Evolutionary conservation across 2,113 vertebrate species (phyloP).

Genomic region (Saccopteryx leptura): DNA sequence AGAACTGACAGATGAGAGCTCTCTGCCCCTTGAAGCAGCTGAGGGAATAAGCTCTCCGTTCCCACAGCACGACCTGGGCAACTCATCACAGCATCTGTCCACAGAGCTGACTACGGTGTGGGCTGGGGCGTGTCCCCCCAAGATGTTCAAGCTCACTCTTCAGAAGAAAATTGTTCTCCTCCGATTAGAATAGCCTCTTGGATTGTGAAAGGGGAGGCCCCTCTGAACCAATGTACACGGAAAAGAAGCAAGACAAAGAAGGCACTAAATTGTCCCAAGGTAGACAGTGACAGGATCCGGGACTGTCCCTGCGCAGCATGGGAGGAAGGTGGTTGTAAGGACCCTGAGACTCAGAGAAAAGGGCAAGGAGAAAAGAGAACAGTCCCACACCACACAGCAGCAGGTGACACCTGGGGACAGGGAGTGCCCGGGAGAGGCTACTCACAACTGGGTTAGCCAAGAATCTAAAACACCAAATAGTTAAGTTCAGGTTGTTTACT

Average conservation of each 20-base stretch:
- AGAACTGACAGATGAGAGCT: neutral
- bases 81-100: no score
- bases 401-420: neutral
- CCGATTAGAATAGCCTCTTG: neutral
- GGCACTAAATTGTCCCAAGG: neutral
- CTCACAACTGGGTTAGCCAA: rapidly evolving
- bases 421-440: neutral
- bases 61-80: no score
- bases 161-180: neutral
- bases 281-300: neutral
- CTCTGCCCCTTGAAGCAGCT: neutral
- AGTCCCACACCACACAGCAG: neutral
- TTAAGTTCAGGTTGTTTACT: neutral
- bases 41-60: neutral
- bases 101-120: rapidly evolving
- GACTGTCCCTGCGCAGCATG: neutral
- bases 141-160: neutral
- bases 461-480: neutral
- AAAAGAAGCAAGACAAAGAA: neutral
- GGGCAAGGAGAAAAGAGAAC: neutral
- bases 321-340: neutral
- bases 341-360: neutral
- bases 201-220: neutral
- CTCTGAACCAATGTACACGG: neutral
- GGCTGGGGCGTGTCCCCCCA: neutral